Evolutionary conservation across 1,140 invertebrate genomes (phyloP).

Genomic region (Pinna nobilis): DNA sequence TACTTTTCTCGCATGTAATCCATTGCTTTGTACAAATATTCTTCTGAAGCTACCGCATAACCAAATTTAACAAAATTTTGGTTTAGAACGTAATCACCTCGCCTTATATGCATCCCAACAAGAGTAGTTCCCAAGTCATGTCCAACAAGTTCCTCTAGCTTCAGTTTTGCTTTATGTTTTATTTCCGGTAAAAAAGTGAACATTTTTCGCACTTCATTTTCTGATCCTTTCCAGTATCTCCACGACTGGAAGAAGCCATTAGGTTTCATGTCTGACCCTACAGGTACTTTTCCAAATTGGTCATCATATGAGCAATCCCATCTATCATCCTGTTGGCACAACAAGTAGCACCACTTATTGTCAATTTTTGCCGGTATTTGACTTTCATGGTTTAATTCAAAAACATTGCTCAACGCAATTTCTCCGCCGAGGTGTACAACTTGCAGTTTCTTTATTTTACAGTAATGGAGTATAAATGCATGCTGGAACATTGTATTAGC

Average conservation of each 20-base stretch:
- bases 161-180: background rate
- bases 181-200: slow-evolving; percentile 27
- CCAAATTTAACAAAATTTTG: slow-evolving; percentile 27
- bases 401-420: slow-evolving; percentile 1
- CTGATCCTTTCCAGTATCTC: slow-evolving; percentile 39
- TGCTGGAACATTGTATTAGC: slow-evolving; percentile 40
- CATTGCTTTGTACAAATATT: slow-evolving; percentile 49
- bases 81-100: slow-evolving; percentile 43
- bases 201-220: slow-evolving; percentile 24
- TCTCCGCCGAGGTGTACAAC: slow-evolving; percentile 8
- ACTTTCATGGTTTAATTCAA: slow-evolving; percentile 7
- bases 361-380: slow-evolving; percentile 1
- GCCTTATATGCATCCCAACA: slow-evolving; percentile 54
- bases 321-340: slow-evolving; percentile 9
- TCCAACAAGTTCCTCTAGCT: slow-evolving; percentile 6
- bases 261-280: slow-evolving; percentile 10
- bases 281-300: background rate
- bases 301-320: slow-evolving; percentile 38
- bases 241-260: slow-evolving; percentile 40
- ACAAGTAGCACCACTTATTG: slow-evolving; percentile 1
- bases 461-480: slow-evolving; percentile 28
- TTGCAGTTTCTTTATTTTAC: slow-evolving; percentile 4
- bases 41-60: slow-evolving; percentile 40
- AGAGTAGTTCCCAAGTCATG: slow-evolving; percentile 1
- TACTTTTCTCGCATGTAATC: slow-evolving; percentile 37